These are phyloP conservation scores for Chaitophorus viminalis DNA, from an alignment of 2,888 invertebrate species.

Conservation along the genomic window DNA sequence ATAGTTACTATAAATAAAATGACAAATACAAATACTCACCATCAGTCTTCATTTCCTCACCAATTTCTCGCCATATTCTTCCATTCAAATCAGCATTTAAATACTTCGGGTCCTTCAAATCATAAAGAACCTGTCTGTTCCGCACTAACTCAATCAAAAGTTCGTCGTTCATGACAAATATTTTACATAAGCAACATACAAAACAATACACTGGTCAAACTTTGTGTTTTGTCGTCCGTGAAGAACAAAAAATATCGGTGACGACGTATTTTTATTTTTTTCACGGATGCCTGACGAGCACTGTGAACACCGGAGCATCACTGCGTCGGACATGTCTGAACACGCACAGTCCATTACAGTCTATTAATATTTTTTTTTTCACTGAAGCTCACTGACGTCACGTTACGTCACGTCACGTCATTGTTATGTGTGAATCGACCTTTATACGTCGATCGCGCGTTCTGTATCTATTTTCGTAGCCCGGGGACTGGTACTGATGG, in stretches of 20 bases:
- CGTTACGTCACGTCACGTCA: neutral
- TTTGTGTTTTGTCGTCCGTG: constrained; percentile 9
- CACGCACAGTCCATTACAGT: too few species aligned
- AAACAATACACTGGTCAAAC: neutral
- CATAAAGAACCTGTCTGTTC: too few species aligned
- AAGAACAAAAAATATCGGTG: constrained; percentile 7
- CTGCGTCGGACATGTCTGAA: constrained; percentile 17
- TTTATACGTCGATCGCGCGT: too few species aligned
- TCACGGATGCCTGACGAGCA: constrained; percentile 17
- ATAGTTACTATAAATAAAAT: too few species aligned
- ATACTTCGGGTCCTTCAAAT: too few species aligned
- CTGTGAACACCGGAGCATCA: constrained; percentile 28
- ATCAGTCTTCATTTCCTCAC: too few species aligned
- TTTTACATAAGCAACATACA: neutral
- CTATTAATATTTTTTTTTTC: constrained; percentile 1
- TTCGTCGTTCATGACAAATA: neutral
- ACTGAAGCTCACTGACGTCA: neutral
- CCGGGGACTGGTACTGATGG: too few species aligned
- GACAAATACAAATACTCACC: too few species aligned
- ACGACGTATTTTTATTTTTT: constrained; percentile 13
- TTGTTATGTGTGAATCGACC: constrained; percentile 1
- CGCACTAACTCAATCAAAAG: neutral
- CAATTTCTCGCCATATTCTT: too few species aligned
- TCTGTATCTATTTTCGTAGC: too few species aligned
- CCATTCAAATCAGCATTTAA: too few species aligned